Percentiles rank a stretch among this genome's conserved stretches.
Conservation (phyloP, 2,113 vertebrate species). For the Anoura caudifer region DNA sequence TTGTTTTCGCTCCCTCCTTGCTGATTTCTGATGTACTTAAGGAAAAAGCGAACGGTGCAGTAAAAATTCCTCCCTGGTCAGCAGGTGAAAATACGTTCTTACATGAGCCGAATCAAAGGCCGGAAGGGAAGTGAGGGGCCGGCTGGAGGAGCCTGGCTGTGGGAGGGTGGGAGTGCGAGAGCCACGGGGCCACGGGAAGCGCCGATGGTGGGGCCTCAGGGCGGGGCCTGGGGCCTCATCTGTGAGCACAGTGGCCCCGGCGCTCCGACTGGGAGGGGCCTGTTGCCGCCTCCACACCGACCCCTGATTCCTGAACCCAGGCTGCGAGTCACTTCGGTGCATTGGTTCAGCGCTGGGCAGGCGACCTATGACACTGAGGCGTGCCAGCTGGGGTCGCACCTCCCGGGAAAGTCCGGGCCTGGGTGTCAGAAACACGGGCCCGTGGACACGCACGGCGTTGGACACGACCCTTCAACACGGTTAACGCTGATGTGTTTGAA, state of each 20-base stretch:
- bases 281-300: background rate
- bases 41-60: background rate
- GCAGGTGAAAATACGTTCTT: background rate
- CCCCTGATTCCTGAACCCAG: background rate
- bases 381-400: rapidly evolving
- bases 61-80: background rate
- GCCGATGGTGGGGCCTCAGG: no score
- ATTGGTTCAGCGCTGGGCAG: background rate
- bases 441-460: rapidly evolving
- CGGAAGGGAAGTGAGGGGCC: background rate
- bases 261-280: no score
- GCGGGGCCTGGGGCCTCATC: no score
- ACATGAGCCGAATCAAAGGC: background rate
- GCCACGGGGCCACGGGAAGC: no score
- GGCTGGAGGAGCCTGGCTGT: no score
- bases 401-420: background rate
- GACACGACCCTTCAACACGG: background rate
- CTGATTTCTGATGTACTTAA: slow-evolving; percentile 15
- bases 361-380: background rate
- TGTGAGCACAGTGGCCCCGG: no score
- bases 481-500: background rate
- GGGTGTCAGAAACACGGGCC: rapidly evolving
- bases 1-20: background rate
- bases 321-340: background rate
- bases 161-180: no score